These are phyloP conservation scores for Orthosia cruda DNA, from an alignment of 2,888 invertebrate genomes.

Conservation along the genomic window DNA sequence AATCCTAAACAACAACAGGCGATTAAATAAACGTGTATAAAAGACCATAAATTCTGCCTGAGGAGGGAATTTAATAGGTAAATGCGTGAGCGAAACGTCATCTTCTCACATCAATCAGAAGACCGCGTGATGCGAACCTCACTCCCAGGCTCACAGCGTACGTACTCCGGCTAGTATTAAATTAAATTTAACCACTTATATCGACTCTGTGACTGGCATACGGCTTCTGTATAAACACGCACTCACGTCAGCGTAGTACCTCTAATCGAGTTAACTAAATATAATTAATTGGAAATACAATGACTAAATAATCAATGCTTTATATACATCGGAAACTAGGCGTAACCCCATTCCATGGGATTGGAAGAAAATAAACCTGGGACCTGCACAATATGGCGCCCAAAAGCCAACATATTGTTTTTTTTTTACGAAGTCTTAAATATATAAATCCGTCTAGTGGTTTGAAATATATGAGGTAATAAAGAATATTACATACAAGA, in stretches of 20 bases:
- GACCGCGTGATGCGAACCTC: slow-evolving; percentile 38
- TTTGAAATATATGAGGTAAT: too few species aligned
- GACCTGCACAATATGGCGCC: too few species aligned
- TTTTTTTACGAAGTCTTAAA: too few species aligned
- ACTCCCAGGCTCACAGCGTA: slow-evolving; percentile 15
- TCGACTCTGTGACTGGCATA: slow-evolving; percentile 64
- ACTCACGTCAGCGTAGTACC: slow-evolving; percentile 17
- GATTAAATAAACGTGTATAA: slow-evolving; percentile 31
- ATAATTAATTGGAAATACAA: slow-evolving; percentile 9
- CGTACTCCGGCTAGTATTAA: slow-evolving; percentile 49
- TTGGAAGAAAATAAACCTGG: too few species aligned
- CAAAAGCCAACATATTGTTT: too few species aligned
- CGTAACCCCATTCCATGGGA: too few species aligned
- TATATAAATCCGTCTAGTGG: too few species aligned
- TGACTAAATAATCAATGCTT: background rate
- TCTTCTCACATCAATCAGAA: slow-evolving; percentile 74
- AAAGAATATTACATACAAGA: too few species aligned
- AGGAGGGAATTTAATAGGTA: slow-evolving; percentile 71
- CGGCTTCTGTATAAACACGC: slow-evolving; percentile 37
- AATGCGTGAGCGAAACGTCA: slow-evolving; percentile 73
- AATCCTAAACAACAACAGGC: slow-evolving; percentile 11
- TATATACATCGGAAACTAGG: too few species aligned
- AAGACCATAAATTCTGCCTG: slow-evolving; percentile 63
- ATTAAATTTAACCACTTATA: slow-evolving; percentile 75
- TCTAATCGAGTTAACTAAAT: slow-evolving; percentile 21